Evolutionary conservation across 30 jellyfish, hydroid and myxozoan genomes (phyloP).

Genomic region (Turritopsis dohrnii): DNA sequence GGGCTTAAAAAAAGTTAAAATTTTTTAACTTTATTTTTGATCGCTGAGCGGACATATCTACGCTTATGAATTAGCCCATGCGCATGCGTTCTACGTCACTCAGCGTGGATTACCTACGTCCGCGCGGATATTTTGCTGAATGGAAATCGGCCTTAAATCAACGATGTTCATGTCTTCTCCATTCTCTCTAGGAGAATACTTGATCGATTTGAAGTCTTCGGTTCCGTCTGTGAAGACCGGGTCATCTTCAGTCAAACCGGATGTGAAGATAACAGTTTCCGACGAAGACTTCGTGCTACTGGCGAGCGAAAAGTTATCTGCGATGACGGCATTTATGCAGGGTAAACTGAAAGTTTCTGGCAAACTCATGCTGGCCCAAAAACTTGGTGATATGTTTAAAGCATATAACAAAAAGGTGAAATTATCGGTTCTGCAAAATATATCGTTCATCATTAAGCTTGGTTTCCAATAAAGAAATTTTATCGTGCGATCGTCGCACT

Average conservation of each 20-base stretch:
- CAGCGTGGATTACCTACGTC: no score
- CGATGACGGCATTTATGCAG: constrained; percentile 60
- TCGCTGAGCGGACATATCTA: no score
- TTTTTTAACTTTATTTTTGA: no score
- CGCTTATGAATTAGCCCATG: no score
- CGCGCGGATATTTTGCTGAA: no score
- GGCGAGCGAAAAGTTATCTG: constrained; percentile 66
- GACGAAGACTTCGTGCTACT: constrained; percentile 65
- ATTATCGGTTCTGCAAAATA: no score
- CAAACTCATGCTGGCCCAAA: constrained; percentile 63
- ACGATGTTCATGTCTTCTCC: neutral
- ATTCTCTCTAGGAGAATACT: constrained; percentile 2
- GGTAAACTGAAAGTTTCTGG: constrained; percentile 75
- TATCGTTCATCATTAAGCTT: no score
- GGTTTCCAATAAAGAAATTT: no score
- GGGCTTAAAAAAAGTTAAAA: no score
- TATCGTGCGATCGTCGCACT: no score
- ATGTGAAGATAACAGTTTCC: constrained; percentile 31
- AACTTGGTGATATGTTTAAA: constrained; percentile 53
- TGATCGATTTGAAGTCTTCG: neutral
- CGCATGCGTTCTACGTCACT: no score
- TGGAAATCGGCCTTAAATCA: no score
- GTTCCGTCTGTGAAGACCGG: neutral
- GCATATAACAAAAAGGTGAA: constrained; percentile 37
- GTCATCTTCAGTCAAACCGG: neutral